These are phyloP conservation scores for Vulpes lagopus DNA, from an alignment of 2,113 vertebrate genomes.

Conservation along the genomic window DNA sequence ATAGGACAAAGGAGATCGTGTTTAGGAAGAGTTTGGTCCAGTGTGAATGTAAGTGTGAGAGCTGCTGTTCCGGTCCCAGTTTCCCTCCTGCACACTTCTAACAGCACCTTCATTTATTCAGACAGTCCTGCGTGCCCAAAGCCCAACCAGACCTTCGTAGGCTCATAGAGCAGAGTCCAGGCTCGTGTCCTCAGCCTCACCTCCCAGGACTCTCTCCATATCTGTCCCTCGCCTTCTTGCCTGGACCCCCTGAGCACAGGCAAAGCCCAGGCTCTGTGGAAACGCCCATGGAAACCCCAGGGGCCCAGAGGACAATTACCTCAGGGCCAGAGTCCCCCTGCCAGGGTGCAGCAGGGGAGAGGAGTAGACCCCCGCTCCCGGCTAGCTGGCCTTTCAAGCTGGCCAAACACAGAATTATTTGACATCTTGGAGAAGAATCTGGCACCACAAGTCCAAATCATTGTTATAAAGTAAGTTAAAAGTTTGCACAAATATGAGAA, in stretches of 20 bases:
- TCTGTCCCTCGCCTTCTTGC: neutral
- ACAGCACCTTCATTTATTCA: neutral
- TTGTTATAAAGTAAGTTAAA: conserved; percentile 77
- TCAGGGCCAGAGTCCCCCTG: neutral
- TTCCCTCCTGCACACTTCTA: neutral
- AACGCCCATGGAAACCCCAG: neutral
- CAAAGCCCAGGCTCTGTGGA: neutral
- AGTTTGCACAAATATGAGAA: conserved; percentile 77
- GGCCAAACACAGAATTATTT: conserved; percentile 56
- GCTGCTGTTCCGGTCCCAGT: too few species aligned
- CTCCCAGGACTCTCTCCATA: neutral
- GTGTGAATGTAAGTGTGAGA: neutral
- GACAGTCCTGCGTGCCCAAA: neutral
- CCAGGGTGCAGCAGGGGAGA: neutral
- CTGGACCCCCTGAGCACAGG: neutral
- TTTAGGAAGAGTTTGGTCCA: neutral
- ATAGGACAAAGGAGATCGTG: neutral
- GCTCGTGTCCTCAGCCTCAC: accelerated
- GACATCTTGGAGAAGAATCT: conserved; percentile 74
- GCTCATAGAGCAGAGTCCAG: neutral
- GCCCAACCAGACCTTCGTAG: neutral
- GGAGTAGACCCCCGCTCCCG: neutral
- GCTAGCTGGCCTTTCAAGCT: conserved; percentile 58
- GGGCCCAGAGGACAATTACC: neutral
- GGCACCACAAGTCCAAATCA: conserved; percentile 60